Evolutionary conservation across 1,140 invertebrate genomes (phyloP).

Genomic region (Scaptomyza montana): DNA sequence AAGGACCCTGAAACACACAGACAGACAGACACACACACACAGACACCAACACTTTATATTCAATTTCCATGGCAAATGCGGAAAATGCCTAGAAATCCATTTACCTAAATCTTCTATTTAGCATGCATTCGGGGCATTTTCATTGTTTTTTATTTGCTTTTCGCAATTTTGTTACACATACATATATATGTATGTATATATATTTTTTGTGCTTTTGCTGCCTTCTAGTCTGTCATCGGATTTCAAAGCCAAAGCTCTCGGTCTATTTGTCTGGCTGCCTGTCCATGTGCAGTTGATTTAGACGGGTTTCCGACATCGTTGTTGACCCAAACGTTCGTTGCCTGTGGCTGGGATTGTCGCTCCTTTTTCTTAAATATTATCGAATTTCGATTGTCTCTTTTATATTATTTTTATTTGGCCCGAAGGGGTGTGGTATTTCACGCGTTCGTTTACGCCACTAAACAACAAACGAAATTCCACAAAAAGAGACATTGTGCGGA

Average conservation of each 20-base stretch:
- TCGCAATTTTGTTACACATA: conserved; percentile 28
- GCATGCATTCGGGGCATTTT: conserved; percentile 81
- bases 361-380: conserved; percentile 62
- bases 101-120: conserved; percentile 82
- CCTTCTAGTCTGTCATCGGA: conserved; percentile 62
- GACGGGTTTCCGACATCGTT: conserved; percentile 50
- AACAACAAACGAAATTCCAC: conserved; percentile 50
- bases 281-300: conserved; percentile 66
- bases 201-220: background rate
- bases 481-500: conserved; percentile 26
- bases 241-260: conserved; percentile 62
- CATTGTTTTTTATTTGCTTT: conserved; percentile 73
- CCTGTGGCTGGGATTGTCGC: conserved; percentile 56
- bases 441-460: conserved; percentile 19
- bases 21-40: conserved; percentile 13
- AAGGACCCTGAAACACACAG: conserved; percentile 6
- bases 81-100: conserved; percentile 82
- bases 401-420: conserved; percentile 24
- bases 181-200: background rate
- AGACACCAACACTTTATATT: conserved; percentile 64
- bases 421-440: conserved; percentile 17
- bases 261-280: background rate
- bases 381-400: conserved; percentile 74
- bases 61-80: conserved; percentile 76
- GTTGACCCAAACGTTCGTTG: conserved; percentile 65